These are phyloP conservation scores for Artibeus lituratus DNA, from an alignment of 2,797 vertebrate species.

Conservation along the genomic window DNA sequence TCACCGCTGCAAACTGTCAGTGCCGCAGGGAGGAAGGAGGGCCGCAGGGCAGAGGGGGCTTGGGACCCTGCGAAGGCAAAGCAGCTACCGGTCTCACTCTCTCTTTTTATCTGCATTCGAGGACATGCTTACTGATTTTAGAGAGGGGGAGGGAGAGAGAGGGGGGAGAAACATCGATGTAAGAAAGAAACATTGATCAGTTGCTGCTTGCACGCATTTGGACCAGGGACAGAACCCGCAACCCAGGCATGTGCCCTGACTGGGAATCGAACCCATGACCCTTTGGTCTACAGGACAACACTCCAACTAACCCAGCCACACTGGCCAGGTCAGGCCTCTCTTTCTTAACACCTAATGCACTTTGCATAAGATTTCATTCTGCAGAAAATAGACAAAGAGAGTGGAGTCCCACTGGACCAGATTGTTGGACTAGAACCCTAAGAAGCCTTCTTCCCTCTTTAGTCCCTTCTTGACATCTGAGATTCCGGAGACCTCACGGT, in stretches of 20 bases:
- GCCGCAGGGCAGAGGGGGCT: fast-evolving
- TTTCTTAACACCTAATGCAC: background rate
- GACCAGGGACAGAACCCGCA: no score
- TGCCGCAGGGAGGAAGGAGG: background rate
- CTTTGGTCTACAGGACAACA: no score
- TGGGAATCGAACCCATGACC: no score
- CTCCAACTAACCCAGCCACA: no score
- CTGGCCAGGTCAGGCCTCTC: background rate
- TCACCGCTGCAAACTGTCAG: background rate
- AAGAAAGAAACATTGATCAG: no score
- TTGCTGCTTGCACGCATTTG: no score
- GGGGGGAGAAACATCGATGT: no score
- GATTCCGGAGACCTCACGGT: background rate
- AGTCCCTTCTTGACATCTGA: background rate
- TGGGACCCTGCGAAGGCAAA: background rate
- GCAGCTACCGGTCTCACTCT: background rate
- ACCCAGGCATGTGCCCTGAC: no score
- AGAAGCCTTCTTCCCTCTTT: background rate
- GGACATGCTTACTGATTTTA: no score
- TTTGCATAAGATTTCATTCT: background rate
- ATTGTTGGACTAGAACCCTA: background rate
- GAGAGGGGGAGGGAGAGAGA: no score
- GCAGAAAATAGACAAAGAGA: background rate
- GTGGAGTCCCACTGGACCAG: background rate
- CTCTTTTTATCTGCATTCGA: background rate